Evolutionary conservation across 1,140 invertebrate genomes (phyloP).

Genomic region (Vanessa atalanta): DNA sequence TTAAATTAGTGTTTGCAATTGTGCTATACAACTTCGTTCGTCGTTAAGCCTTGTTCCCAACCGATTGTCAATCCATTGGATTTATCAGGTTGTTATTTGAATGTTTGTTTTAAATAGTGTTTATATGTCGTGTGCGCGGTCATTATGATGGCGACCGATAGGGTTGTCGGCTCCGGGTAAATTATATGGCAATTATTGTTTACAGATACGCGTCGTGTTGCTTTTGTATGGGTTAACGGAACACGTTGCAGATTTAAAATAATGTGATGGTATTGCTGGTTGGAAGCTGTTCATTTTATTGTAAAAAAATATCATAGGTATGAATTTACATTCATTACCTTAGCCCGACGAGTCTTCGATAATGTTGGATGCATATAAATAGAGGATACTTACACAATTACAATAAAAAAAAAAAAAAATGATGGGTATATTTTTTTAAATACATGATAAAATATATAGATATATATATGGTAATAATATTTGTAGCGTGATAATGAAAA

Average conservation of each 20-base stretch:
- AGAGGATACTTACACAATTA: too few relatives aligned
- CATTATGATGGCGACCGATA: conserved; percentile 9
- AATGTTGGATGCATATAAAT: too few relatives aligned
- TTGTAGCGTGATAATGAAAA: too few relatives aligned
- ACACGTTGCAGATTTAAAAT: neutral
- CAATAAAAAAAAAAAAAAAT: too few relatives aligned
- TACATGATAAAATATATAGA: too few relatives aligned
- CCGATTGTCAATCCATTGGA: conserved; percentile 70
- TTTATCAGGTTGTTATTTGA: conserved; percentile 71
- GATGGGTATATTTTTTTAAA: too few relatives aligned
- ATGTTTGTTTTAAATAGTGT: conserved; percentile 57
- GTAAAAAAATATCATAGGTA: too few relatives aligned
- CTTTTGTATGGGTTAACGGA: neutral
- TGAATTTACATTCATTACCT: too few relatives aligned
- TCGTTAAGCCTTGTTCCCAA: conserved; percentile 56
- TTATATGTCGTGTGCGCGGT: conserved; percentile 41
- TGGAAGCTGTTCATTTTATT: neutral
- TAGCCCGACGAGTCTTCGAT: too few relatives aligned
- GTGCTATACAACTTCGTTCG: conserved; percentile 57
- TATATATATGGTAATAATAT: too few relatives aligned
- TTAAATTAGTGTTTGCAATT: conserved; percentile 77
- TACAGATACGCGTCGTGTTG: neutral
- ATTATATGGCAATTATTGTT: neutral
- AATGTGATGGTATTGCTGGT: neutral
- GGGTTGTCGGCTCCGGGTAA: neutral